A percentile compares a stretch with the other conserved stretches of the same genome.
phyloP scores from a whole-genome alignment of 2,888 invertebrate genomes.

The Desoria tigrina region DNA sequence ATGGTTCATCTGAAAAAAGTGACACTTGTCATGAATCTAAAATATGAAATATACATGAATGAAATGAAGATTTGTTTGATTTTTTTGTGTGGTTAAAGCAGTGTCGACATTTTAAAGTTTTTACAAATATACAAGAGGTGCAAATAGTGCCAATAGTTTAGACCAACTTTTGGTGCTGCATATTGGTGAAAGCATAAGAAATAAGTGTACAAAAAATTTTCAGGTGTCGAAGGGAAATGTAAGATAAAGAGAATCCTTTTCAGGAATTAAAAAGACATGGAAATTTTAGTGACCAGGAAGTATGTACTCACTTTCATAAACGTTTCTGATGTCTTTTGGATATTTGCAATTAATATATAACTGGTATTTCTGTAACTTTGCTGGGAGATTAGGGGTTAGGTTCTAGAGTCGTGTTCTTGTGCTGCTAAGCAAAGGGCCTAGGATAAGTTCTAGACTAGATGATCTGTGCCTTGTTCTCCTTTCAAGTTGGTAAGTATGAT shows the following conservation, averaged over 20 bases:
- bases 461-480: conserved; percentile 41
- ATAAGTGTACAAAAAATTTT: background rate
- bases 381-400: no score
- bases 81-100: no score
- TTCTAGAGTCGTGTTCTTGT: conserved; percentile 44
- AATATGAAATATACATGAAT: background rate
- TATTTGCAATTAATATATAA: no score
- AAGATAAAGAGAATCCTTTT: background rate
- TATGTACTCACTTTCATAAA: no score
- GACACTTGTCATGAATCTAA: conserved; percentile 25
- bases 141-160: no score
- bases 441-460: conserved; percentile 52
- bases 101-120: no score
- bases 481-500: conserved; percentile 15
- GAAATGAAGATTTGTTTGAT: background rate
- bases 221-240: background rate
- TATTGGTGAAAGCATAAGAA: background rate
- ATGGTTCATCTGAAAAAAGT: conserved; percentile 30
- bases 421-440: conserved; percentile 47
- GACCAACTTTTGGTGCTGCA: no score
- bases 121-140: no score
- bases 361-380: no score
- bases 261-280: background rate
- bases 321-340: no score
- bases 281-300: background rate